phyloP scores from a whole-genome alignment of 2,888 invertebrate species.

The Prosapia bicincta region DNA sequence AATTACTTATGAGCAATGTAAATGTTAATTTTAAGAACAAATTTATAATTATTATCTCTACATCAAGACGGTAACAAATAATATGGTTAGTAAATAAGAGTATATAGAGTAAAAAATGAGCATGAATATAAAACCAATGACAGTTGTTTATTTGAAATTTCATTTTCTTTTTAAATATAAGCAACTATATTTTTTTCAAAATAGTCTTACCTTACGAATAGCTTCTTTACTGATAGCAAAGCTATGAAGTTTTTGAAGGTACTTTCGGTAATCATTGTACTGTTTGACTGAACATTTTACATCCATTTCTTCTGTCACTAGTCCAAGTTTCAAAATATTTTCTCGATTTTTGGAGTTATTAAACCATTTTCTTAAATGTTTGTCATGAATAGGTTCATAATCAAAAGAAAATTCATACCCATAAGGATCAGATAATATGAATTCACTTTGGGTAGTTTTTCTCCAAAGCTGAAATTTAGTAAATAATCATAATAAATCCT shows the following conservation, averaged over 20 bases:
- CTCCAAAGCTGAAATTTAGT: constrained; percentile 20
- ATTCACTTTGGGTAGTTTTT: neutral
- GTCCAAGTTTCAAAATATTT: constrained; percentile 5
- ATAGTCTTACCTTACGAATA: neutral
- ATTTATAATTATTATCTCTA: too few relatives aligned
- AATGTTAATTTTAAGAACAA: too few relatives aligned
- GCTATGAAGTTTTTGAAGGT: constrained; percentile 9
- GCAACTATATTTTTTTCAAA: neutral
- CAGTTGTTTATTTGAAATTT: too few relatives aligned
- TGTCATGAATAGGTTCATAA: constrained; percentile 16
- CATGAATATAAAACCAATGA: too few relatives aligned
- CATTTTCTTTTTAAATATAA: too few relatives aligned
- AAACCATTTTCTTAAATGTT: constrained; percentile 14
- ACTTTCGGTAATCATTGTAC: constrained; percentile 18
- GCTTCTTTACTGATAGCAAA: neutral
- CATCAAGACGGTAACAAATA: too few relatives aligned
- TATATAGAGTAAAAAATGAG: too few relatives aligned
- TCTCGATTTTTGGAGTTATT: neutral
- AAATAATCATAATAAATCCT: too few relatives aligned
- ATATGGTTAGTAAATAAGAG: too few relatives aligned
- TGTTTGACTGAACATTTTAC: constrained; percentile 12
- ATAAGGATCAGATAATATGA: constrained; percentile 2
- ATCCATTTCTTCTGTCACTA: constrained; percentile 3
- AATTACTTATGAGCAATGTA: too few relatives aligned
- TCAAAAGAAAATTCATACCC: constrained; percentile 13